Percentiles rank a stretch among this genome's conserved stretches.
phyloP scores from a whole-genome alignment of 2,113 vertebrate genomes.

The Bettongia penicillata region DNA sequence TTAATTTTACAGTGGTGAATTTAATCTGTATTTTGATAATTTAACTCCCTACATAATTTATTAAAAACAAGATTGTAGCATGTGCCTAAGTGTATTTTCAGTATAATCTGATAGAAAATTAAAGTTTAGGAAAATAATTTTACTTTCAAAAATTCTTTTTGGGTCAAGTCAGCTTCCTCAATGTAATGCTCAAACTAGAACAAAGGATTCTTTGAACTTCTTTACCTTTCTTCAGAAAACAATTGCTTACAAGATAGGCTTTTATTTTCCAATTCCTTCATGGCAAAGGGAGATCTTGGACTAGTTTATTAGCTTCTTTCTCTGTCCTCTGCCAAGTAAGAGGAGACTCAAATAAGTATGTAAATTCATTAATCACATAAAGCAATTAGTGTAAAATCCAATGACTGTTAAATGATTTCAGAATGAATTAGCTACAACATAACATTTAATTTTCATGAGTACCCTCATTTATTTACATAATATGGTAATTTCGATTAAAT shows the following conservation, averaged over 20 bases:
- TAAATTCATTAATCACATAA: conserved; percentile 84
- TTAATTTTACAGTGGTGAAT: background rate
- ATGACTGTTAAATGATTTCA: conserved; percentile 82
- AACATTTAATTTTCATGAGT: conserved; percentile 81
- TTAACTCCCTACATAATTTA: background rate
- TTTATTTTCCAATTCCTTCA: conserved; percentile 45
- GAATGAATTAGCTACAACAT: conserved; percentile 82
- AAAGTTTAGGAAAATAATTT: background rate
- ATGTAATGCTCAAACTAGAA: background rate
- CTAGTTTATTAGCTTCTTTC: conserved; percentile 68
- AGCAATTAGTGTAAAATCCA: conserved; percentile 84
- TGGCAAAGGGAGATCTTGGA: conserved; percentile 41
- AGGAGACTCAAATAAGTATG: conserved; percentile 75
- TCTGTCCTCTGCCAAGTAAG: conserved; percentile 72
- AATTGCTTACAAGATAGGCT: conserved; percentile 23
- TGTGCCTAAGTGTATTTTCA: background rate
- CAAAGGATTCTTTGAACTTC: background rate
- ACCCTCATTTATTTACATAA: conserved; percentile 81
- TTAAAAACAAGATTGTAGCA: background rate
- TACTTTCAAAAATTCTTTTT: background rate
- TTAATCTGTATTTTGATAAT: background rate
- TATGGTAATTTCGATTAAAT: conserved; percentile 74
- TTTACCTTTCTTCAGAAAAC: background rate
- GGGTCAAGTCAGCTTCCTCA: background rate
- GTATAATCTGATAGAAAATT: background rate